phyloP scores from a whole-genome alignment of 2,888 invertebrate genomes.

The Apeira syringaria region DNA sequence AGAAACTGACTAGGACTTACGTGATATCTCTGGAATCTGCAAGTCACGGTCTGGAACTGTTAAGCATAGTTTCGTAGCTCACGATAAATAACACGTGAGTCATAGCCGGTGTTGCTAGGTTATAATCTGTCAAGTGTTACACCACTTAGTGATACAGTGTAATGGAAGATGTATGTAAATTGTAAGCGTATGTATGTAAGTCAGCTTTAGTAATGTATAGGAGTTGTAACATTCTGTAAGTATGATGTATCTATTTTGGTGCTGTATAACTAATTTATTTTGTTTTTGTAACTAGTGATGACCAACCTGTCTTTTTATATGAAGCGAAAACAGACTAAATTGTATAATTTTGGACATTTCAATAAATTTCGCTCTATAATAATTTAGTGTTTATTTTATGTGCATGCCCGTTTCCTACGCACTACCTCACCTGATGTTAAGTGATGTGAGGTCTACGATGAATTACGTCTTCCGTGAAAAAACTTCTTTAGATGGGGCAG shows the following conservation, averaged over 20 bases:
- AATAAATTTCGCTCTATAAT: slow-evolving; percentile 71
- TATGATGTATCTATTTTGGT: slow-evolving; percentile 78
- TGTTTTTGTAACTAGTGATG: slow-evolving; percentile 64
- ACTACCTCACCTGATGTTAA: too few species aligned
- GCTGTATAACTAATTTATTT: slow-evolving; percentile 82
- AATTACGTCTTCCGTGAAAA: too few species aligned
- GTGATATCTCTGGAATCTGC: too few species aligned
- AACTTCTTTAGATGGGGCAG: too few species aligned
- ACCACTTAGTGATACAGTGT: slow-evolving; percentile 3
- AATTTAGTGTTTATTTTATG: too few species aligned
- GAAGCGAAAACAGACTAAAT: slow-evolving; percentile 71
- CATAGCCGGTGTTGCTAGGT: too few species aligned
- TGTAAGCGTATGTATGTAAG: slow-evolving; percentile 21
- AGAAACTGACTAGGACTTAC: too few species aligned
- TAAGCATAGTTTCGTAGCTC: too few species aligned
- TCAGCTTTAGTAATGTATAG: slow-evolving; percentile 49
- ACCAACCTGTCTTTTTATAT: slow-evolving; percentile 62
- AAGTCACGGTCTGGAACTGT: too few species aligned
- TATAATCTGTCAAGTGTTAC: not conserved
- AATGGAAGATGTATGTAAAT: slow-evolving; percentile 13
- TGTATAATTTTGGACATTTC: slow-evolving; percentile 76
- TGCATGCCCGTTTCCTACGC: too few species aligned
- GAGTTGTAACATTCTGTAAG: slow-evolving; percentile 54
- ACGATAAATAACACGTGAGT: too few species aligned
- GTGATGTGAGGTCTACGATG: too few species aligned